Base-by-base conservation (phyloP, 1,140 invertebrate genomes). In the Camponotus pennsylvanicus region DNA sequence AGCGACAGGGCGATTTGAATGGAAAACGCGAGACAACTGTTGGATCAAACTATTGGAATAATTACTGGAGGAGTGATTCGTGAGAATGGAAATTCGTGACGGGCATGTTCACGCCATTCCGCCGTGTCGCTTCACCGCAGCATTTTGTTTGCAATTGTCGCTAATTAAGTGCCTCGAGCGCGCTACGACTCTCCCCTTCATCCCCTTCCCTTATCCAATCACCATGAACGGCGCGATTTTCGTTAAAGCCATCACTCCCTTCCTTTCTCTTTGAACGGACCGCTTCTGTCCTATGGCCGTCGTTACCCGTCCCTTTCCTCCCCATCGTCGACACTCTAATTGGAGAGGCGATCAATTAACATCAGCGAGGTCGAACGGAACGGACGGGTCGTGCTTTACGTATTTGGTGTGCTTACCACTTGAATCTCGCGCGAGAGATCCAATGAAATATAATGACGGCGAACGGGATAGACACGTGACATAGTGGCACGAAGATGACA, bases 131-230 rank as follows among this genome's bases (percentile, higher is more conserved):
- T 78, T 78, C 61, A 34, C 83, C 69, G 71, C 76, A 86, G 49
- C 79, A 52, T 61, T 90, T 86, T 90, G 88, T 91, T 90, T 83
- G 90, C 83, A 88, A 91, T 90, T 91, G 88, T 79, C 89, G 86
- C 73, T 90, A 90, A 91, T 91, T 90, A 90, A 91, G 83, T 84
- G 45, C 63, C 61, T 66, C 79, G 57, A 67, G 67, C 42, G n/a
- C 40, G 32, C 61, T 27, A 52, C 57, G 18, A 9, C 15, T 40
- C 49, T 21, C 49, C 37, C 0, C 1, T 37, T 37, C n/a, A 7
- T 1, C 11, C 21, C 32, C 27, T 21, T 7, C 37, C 18, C 55
- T 75, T 40, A 49, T 73, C 32, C 82, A 34, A 77, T 84, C 85
- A 82, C 61, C 69, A 83, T 73, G 42, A 83, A 80, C 76, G 64